Evolutionary conservation across 1,140 invertebrate genomes (phyloP).

Genomic region (Sarcophaga peregrina): DNA sequence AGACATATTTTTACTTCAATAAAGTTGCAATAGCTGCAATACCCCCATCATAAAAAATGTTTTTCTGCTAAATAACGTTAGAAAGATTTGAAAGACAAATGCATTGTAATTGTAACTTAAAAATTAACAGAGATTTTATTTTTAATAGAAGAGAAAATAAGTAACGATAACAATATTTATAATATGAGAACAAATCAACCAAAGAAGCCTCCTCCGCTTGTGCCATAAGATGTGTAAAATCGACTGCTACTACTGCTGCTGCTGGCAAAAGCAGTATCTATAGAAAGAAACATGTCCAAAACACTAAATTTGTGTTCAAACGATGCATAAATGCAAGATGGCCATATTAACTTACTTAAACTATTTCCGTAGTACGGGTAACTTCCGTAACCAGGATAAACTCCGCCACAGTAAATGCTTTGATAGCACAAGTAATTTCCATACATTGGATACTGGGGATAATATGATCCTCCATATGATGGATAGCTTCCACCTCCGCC

Average conservation of each 20-base stretch:
- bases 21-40: no score
- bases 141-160: no score
- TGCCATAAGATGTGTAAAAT: constrained; percentile 53
- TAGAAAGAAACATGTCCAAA: constrained; percentile 59
- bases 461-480: constrained; percentile 47
- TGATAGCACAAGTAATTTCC: constrained; percentile 46
- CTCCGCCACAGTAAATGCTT: constrained; percentile 42
- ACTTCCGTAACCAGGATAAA: constrained; percentile 53
- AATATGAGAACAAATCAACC: constrained; percentile 18
- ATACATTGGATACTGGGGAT: constrained; percentile 47
- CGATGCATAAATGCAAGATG: not conserved
- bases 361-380: constrained; percentile 56
- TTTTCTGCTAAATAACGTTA: no score
- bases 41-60: no score
- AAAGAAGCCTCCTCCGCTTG: constrained; percentile 46
- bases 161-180: no score
- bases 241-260: constrained; percentile 60
- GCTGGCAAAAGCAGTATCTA: constrained; percentile 60
- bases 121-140: no score
- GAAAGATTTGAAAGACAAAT: no score
- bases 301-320: constrained; percentile 52
- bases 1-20: no score
- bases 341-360: constrained; percentile 55
- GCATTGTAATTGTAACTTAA: no score
- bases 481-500: constrained; percentile 45